Percentiles rank a stretch among this genome's conserved stretches.
phyloP scores from a whole-genome alignment of 2,797 vertebrate genomes.

The Euthynnus affinis region DNA sequence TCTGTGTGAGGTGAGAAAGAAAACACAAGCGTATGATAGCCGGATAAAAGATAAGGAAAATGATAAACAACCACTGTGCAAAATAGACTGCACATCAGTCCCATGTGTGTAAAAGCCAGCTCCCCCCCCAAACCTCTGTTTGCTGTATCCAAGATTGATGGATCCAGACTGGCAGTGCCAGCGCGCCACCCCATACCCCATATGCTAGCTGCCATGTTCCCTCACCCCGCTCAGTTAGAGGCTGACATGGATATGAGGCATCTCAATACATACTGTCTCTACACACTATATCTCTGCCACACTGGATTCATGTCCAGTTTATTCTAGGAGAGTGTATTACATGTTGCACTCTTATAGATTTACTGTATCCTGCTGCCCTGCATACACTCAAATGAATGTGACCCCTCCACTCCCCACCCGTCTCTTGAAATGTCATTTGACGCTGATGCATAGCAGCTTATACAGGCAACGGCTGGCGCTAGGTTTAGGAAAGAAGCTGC shows the following conservation, averaged over 20 bases:
- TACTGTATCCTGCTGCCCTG: slow-evolving; percentile 25
- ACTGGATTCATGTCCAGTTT: slow-evolving; percentile 38
- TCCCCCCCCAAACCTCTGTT: slow-evolving; percentile 22
- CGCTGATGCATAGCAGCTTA: slow-evolving; percentile 53
- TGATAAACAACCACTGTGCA: slow-evolving; percentile 9
- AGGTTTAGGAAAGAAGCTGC: slow-evolving; percentile 38
- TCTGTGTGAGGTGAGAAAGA: not conserved
- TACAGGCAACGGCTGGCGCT: not conserved
- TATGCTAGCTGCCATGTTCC: slow-evolving; percentile 82
- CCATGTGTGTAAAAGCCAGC: slow-evolving; percentile 23
- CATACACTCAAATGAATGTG: slow-evolving; percentile 41
- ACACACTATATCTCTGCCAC: slow-evolving; percentile 12
- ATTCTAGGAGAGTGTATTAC: slow-evolving; percentile 42
- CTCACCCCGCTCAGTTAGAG: slow-evolving; percentile 70
- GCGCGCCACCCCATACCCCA: slow-evolving; percentile 71
- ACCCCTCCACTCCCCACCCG: slow-evolving; percentile 9
- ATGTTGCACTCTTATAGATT: slow-evolving; percentile 50
- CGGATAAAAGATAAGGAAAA: slow-evolving; percentile 10
- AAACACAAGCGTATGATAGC: slow-evolving; percentile 6
- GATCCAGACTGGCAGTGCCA: slow-evolving; percentile 79
- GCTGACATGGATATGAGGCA: slow-evolving; percentile 67
- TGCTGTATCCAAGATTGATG: slow-evolving; percentile 73
- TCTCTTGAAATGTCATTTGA: slow-evolving; percentile 57
- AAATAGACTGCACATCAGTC: slow-evolving; percentile 37
- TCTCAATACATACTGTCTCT: slow-evolving; percentile 63